Evolutionary conservation across 2,797 vertebrate species (phyloP).

Genomic region (Anableps anableps): DNA sequence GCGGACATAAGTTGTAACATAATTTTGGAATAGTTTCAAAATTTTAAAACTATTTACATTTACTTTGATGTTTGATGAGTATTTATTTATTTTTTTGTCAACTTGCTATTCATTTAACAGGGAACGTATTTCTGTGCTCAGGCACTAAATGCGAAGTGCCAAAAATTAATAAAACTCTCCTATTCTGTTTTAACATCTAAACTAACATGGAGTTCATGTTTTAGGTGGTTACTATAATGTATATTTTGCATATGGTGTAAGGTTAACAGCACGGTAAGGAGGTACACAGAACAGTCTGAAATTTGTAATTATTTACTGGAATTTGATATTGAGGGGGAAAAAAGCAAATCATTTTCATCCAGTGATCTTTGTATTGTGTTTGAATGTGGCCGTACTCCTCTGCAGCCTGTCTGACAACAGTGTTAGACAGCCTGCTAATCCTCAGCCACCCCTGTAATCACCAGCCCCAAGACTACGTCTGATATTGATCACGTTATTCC

Average conservation of each 20-base stretch:
- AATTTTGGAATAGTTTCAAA: not conserved
- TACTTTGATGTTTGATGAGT: not conserved
- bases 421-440: conserved; percentile 61
- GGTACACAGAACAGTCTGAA: not conserved
- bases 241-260: not conserved
- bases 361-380: not conserved
- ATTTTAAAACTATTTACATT: not conserved
- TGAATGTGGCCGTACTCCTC: conserved; percentile 36
- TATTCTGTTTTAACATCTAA: not conserved
- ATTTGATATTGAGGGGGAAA: not conserved
- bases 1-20: not conserved
- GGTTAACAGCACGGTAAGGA: not conserved
- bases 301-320: not conserved
- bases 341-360: not conserved
- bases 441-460: conserved; percentile 66
- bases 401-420: conserved; percentile 39
- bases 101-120: not conserved
- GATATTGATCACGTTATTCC: conserved; percentile 80
- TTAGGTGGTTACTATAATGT: not conserved
- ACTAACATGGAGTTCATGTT: not conserved
- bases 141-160: not conserved
- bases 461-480: conserved; percentile 65
- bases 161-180: not conserved
- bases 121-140: not conserved
- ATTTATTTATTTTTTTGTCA: not conserved